phyloP scores from a whole-genome alignment of 2,113 vertebrate species.

The Phylloscopus trochiloides region DNA sequence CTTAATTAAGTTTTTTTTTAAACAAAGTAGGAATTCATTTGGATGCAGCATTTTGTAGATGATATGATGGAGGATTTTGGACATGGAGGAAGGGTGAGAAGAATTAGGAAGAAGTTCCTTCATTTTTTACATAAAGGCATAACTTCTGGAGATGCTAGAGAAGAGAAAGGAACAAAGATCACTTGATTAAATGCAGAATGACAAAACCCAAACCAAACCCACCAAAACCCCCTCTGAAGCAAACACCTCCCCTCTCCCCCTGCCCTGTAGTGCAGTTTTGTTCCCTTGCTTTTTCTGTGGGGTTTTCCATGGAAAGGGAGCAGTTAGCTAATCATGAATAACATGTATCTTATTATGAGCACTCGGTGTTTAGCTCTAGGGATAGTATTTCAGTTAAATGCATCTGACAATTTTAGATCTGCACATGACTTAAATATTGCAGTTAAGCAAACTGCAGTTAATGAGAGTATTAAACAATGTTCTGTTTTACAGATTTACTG shows the following conservation, averaged over 20 bases:
- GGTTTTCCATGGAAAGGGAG: not conserved
- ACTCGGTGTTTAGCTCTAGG: not conserved
- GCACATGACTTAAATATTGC: constrained; percentile 26
- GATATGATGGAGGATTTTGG: not conserved
- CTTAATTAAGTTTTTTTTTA: not conserved
- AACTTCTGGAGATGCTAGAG: not conserved
- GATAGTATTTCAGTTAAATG: constrained; percentile 45
- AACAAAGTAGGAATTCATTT: not conserved
- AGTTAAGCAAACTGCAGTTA: constrained; percentile 27
- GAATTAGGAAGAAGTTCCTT: not conserved
- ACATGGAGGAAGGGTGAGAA: not conserved
- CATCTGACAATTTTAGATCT: constrained; percentile 21
- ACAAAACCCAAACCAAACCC: not conserved
- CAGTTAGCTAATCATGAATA: not conserved
- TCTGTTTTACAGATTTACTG: not conserved
- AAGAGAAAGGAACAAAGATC: not conserved
- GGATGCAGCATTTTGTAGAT: not conserved
- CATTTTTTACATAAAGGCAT: not conserved
- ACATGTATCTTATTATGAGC: constrained; percentile 6
- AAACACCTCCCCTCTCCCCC: accelerated
- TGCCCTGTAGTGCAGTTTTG: accelerated
- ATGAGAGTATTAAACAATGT: not conserved
- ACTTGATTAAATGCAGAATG: not conserved
- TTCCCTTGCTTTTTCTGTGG: not conserved
- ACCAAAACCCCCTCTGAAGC: not conserved